Conservation (phyloP, 2,888 invertebrate genomes). For the Leucania comma region DNA sequence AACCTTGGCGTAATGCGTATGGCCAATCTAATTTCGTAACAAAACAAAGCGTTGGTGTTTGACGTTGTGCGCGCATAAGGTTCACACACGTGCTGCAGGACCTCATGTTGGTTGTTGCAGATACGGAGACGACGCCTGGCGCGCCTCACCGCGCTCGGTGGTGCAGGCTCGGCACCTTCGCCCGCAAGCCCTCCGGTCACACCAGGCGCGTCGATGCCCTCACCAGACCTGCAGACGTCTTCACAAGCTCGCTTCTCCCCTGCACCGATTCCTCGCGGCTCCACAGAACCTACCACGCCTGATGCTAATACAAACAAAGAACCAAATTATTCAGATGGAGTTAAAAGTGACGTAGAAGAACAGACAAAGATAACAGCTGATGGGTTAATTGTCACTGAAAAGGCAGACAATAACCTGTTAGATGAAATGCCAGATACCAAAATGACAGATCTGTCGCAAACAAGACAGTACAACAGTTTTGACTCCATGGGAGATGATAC, state of each 20-base stretch:
- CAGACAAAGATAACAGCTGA: constrained; percentile 85
- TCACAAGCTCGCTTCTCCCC: constrained; percentile 76
- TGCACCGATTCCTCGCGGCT: constrained; percentile 73
- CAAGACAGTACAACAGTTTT: constrained; percentile 88
- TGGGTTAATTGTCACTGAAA: constrained; percentile 88
- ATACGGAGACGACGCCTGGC: constrained; percentile 94
- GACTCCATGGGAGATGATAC: constrained; percentile 88
- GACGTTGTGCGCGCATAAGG: constrained; percentile 74
- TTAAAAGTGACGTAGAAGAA: constrained; percentile 80
- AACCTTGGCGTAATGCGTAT: constrained; percentile 86
- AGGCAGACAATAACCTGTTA: constrained; percentile 85
- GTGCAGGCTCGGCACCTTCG: constrained; percentile 85
- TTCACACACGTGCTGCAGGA: constrained; percentile 77
- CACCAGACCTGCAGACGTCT: constrained; percentile 71
- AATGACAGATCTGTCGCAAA: constrained; percentile 89
- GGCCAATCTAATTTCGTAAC: constrained; percentile 90
- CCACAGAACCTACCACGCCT: constrained; percentile 79
- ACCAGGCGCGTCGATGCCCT: constrained; percentile 83
- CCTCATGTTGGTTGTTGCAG: constrained; percentile 87
- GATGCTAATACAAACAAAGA: constrained; percentile 83
- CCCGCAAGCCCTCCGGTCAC: constrained; percentile 88
- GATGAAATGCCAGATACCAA: constrained; percentile 89
- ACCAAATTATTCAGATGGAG: constrained; percentile 81
- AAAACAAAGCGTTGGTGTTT: constrained; percentile 88
- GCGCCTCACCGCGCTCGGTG: constrained; percentile 92